Evolutionary conservation across 2,888 invertebrate species (phyloP), one percentile per base, ranked within the genome.

Genomic region (Epistrophella euchroma): DNA sequence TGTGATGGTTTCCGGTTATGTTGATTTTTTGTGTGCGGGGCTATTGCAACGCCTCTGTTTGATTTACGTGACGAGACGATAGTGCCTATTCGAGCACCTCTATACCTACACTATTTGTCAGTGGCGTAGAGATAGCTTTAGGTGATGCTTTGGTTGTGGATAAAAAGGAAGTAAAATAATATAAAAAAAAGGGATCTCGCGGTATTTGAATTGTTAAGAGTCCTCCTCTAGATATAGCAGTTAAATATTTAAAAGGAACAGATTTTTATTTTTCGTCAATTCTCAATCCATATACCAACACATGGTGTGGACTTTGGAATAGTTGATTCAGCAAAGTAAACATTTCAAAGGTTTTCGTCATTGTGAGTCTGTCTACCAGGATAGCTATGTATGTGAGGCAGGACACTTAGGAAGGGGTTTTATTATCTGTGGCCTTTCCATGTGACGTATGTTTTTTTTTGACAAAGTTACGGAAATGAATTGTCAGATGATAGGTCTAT

Each of bases 321-420:
- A 76, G 84, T 76, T 58, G 75, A 85, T 76, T 81, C 85, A 86
- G 76, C 81, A 86, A 70, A 74, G 85, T 77, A 81, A 86, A 81
- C 77, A 86, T 72, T 73, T 70, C 73, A 73, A 68, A 37, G 76
- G 77, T 82, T 73, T 72, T n/a, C n/a, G 73, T 86, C 81, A 64
- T 5, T 73, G 73, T 76, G 62, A 58, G 70, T 52, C 9, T 47
- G 45, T 17, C 13, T 56, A 28, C 71, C 71, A 47, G 71, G 37
- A 5, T 75, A 50, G 28, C 28, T 19, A 47, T 17, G 22, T 4
- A 17, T 60, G 17, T 35, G 37, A 5, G 2, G 17, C 40, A 40
- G 66, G 64, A 64, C 64, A 45, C 10, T 45, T n/a, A 43, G 64
- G 45, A 47, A 47, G 28, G 15, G 45, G 28, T 47, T 64, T 64